Evolutionary conservation across 2,888 invertebrate species (phyloP).

Genomic region (Ophion ventricosus): DNA sequence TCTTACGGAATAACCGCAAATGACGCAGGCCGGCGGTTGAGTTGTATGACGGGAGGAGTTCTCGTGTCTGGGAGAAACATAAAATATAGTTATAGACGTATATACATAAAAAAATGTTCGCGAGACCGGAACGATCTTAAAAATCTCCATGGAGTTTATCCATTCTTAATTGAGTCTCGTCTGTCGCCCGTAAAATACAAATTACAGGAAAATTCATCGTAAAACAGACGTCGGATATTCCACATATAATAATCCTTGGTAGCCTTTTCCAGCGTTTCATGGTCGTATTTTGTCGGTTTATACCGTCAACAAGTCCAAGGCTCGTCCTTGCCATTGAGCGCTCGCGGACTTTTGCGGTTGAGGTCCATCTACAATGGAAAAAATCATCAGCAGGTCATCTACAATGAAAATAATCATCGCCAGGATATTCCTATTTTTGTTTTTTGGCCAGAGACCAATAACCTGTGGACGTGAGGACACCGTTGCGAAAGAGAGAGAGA

Average conservation of each 20-base stretch:
- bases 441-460: too few species aligned
- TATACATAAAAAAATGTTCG: background rate
- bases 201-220: background rate
- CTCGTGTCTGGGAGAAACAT: background rate
- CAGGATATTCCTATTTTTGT: too few species aligned
- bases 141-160: background rate
- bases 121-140: background rate
- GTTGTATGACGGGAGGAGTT: background rate
- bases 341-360: too few species aligned
- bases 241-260: background rate
- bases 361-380: too few species aligned
- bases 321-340: too few species aligned
- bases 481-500: too few species aligned
- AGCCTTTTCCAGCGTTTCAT: background rate
- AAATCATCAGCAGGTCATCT: too few species aligned
- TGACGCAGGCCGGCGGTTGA: background rate
- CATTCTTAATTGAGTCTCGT: background rate
- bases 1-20: background rate
- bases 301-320: too few species aligned
- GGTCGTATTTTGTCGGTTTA: too few species aligned
- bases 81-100: background rate
- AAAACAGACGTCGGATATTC: background rate
- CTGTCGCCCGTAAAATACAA: background rate
- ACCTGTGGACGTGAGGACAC: too few species aligned
- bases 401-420: too few species aligned